phyloP scores from a whole-genome alignment of 2,888 invertebrate genomes.

The Cosmia pyralina region DNA sequence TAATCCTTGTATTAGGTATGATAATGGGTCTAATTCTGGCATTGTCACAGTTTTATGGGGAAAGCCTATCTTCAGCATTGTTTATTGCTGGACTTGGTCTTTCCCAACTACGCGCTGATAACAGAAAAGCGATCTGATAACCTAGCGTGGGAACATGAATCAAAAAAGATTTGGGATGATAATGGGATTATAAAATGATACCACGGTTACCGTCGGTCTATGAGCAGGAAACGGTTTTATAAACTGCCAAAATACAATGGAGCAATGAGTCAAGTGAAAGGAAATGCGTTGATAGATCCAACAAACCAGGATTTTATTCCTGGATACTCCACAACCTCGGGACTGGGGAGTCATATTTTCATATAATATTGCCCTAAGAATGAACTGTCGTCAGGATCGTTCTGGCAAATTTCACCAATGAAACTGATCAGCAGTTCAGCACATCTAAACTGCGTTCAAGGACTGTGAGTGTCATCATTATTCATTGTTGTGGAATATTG shows the following conservation, averaged over 20 bases:
- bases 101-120: conserved; percentile 37
- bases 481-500: too few relatives aligned
- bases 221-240: not conserved
- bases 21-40: conserved; percentile 17
- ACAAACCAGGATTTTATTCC: not conserved
- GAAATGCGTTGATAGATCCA: too few relatives aligned
- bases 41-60: conserved; percentile 20
- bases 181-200: conserved; percentile 11
- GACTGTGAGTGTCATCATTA: not conserved
- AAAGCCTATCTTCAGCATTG: conserved; percentile 28
- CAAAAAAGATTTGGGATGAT: conserved; percentile 12
- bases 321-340: not conserved
- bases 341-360: not conserved
- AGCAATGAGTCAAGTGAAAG: not conserved
- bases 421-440: not conserved
- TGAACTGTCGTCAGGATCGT: too few relatives aligned
- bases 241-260: not conserved
- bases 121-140: conserved; percentile 25
- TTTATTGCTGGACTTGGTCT: conserved; percentile 3
- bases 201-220: not conserved
- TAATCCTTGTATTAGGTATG: conserved; percentile 11
- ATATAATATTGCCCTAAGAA: not conserved
- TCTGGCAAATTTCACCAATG: not conserved
- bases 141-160: conserved; percentile 42
- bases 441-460: not conserved